Evolutionary conservation across 2,888 invertebrate species (phyloP), one percentile per base, ranked within the genome.

Genomic region (Synanthedon formicaeformis): DNA sequence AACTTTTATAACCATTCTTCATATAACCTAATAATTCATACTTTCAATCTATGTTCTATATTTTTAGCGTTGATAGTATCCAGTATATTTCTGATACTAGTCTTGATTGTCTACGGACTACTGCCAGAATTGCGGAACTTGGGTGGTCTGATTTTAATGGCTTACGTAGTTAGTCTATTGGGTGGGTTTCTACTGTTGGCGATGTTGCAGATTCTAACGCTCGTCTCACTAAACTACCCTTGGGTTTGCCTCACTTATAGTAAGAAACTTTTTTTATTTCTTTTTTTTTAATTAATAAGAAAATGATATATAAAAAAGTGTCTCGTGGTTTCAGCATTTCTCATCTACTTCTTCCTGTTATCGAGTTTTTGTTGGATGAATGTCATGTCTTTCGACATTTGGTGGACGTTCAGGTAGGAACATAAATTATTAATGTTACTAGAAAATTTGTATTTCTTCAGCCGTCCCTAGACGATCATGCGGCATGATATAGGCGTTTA

Each of bases 361-460:
- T 68, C 84, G 2, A 71, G 73, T n/a, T 85, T 84, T 59, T 81
- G 78, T 52, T 85, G 85, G 85, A 81, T 85, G 81, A 84, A 73
- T 54, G 69, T 84, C 2, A 85, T 85, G 85, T 83, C 83, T 0
- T 76, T 71, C 55, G 85, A 85, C 50, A 81, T 85, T 53, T 85
- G 84, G 84, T 84, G 83, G 81, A 85, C 86, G 5, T 86, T 86
- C 60, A 77, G 85, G 86, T 83, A 64, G 60, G 51, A 13, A 12
- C 6, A 23, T 45, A 45, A 45, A 45, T n/a, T n/a, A 45, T n/a
- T n/a, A 34, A 34, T 10, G 34, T 34, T 34, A 34, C 34, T 34
- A 34, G 34, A 34, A 10, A 34, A 34, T 34, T 6, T 3, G 34
- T 10, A 23, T 23, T 23, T 5, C 23, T 3, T 18, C 0, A 18